Base-by-base conservation (phyloP, 37 sponge, comb jelly and placozoan genomes). In the Beroe ovata region DNA sequence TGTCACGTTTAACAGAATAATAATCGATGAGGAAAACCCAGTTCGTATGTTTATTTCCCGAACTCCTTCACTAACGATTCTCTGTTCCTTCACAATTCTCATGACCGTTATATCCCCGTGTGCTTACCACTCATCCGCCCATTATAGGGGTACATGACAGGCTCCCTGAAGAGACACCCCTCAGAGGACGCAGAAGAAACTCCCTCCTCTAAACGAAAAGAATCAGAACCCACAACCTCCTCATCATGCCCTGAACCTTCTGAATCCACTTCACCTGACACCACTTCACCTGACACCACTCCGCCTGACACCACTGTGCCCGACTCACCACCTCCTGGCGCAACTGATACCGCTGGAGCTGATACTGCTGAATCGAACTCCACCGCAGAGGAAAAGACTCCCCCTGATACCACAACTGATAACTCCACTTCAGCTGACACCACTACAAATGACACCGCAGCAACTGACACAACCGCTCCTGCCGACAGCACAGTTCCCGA, bases 141-240 rank as follows among this genome's bases (percentile, higher is more conserved):
- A 47, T 47, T 47, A 16, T 6, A 47, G 54, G 54, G 54, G 54
- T 47, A 47, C 54, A 66, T 66, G 69, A 66, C 69, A 2, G 69
- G 69, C 18, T 77, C 84, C 4, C 84, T 77, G 22, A 77, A 77
- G 84, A 42, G 84, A 26, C 84, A 42, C 28, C 54, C 84, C 47
- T 77, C 84, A 3, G 84, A 77, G 54, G 84, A 77, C 2, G 8
- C 47, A 0, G 84, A 77, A 16, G 84, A 77, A 42, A 77, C 36
- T 42, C 84, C 84, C 0, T 33, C 26, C 8, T 33, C 84, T 1
- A 77, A 77, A 25, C 42, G 84, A 1, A 42, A 36, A 8, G 84
- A 77, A 22, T 30, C 69, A 4, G 36, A 19, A 4, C 18, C 35
- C 4, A 1, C 69, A 4, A 37, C 6, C 11, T 16, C 54, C 54